These are phyloP conservation scores for Sphecodes monilicornis DNA, from an alignment of 2,888 invertebrate species.

Conservation along the genomic window DNA sequence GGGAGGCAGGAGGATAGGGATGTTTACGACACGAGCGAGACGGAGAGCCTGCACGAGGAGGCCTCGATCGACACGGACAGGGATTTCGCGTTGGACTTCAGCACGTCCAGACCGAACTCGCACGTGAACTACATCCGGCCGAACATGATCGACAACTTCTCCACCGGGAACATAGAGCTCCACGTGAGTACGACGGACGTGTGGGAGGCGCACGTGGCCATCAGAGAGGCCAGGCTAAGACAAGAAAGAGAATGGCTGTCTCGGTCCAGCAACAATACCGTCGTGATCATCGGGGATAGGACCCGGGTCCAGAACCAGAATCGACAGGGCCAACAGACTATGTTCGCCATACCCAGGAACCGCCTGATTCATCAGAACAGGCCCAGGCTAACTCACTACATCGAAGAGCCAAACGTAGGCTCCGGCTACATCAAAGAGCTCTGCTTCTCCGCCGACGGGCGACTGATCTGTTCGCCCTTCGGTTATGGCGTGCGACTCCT, in stretches of 20 bases:
- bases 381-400: conserved; percentile 92
- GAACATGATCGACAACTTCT: conserved; percentile 77
- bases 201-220: conserved; percentile 89
- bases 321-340: conserved; percentile 77
- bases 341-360: conserved; percentile 82
- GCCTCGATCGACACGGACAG: conserved; percentile 70
- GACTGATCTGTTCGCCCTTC: conserved; percentile 95
- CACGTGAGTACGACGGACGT: conserved; percentile 86
- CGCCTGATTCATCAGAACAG: conserved; percentile 89
- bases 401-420: conserved; percentile 94
- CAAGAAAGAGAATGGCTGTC: conserved; percentile 83
- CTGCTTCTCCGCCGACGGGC: conserved; percentile 95
- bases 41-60: conserved; percentile 54
- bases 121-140: conserved; percentile 73
- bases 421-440: conserved; percentile 97
- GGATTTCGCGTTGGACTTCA: conserved; percentile 66
- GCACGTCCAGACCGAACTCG: conserved; percentile 67
- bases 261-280: conserved; percentile 77
- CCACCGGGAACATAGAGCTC: conserved; percentile 82
- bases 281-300: conserved; percentile 82
- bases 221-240: conserved; percentile 87
- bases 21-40: conserved; percentile 62
- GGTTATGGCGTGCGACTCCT: conserved; percentile 94
- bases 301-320: conserved; percentile 75
- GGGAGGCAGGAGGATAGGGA: conserved; percentile 62